Evolutionary conservation across 2,797 vertebrate species (phyloP), one percentile per base, ranked within the genome.

Genomic region (Anabacerthia variegaticeps): DNA sequence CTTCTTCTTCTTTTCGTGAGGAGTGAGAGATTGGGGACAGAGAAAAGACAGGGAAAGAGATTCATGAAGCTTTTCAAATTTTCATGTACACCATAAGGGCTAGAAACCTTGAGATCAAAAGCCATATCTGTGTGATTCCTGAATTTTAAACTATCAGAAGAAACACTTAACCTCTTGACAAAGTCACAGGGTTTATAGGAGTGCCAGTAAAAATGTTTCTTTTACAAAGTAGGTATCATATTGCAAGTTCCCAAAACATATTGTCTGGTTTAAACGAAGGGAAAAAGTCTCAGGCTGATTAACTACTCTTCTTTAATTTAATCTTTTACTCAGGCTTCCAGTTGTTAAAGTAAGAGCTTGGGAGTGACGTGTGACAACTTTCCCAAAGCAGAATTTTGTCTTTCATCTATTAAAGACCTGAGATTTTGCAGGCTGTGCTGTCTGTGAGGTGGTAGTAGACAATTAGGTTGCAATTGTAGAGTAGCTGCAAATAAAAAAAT

Each of bases 91-190:
- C 2, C 1, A 1, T 43, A 49, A 49, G 6, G 6, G 7, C 16
- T 56, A 72, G 58, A 90, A 88, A 46, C n/a, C 56, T 83, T 32
- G 21, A 85, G 37, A 44, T 24, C 19, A 62, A 92, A 78, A 75
- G 8, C 20, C 17, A 4, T 21, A 28, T 27, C n/a, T 48, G 6
- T 30, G 17, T 46, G n/a, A 72, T 72, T 84, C n/a, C 9, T 51
- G 71, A 78, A 76, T 75, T 68, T 75, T 41, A 75, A 68, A 21
- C 10, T 46, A 30, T 17, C 16, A 56, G 36, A 74, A 48, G 10
- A 88, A 91, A 46, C 12, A 37, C 7, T 61, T 72, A 30, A 41
- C 24, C 10, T 44, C 41, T 58, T 62, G 16, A 49, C 18, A 78
- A 78, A 86, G 51, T 55, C 12, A 5, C 14, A 66, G 32, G 5